Evolutionary conservation across 2,113 vertebrate genomes (phyloP).

Genomic region (Cyanoramphus novaezelandiae): DNA sequence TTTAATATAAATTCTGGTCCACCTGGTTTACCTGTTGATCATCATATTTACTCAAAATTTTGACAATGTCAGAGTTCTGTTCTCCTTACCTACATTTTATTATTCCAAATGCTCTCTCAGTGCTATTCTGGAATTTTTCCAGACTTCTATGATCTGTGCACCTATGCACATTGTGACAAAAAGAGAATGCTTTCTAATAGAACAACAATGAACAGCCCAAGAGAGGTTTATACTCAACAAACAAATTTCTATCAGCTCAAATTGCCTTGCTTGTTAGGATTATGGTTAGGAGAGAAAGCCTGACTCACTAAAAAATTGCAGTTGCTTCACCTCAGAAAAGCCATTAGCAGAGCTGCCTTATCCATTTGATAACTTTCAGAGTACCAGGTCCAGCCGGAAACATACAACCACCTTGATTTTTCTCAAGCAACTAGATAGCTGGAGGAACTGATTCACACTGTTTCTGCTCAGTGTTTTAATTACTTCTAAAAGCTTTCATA

Average conservation of each 20-base stretch:
- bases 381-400: background rate
- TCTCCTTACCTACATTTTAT: background rate
- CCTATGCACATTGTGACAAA: background rate
- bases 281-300: background rate
- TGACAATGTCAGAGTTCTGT: background rate
- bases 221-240: background rate
- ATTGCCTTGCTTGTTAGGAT: background rate
- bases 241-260: background rate
- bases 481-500: background rate
- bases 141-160: background rate
- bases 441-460: background rate
- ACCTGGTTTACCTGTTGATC: background rate
- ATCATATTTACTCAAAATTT: background rate
- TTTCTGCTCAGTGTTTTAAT: background rate
- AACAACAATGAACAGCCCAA: background rate
- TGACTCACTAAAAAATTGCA: background rate
- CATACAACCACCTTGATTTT: background rate
- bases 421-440: background rate
- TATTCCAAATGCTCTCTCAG: background rate
- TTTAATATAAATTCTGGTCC: background rate
- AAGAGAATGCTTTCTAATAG: background rate
- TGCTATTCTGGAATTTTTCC: constrained; percentile 14
- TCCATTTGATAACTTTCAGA: background rate
- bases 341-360: background rate
- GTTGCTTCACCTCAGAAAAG: background rate